Evolutionary conservation across 35 echinoderm and acorn worm genomes (phyloP).

Genomic region (Apostichopus parvimensis): DNA sequence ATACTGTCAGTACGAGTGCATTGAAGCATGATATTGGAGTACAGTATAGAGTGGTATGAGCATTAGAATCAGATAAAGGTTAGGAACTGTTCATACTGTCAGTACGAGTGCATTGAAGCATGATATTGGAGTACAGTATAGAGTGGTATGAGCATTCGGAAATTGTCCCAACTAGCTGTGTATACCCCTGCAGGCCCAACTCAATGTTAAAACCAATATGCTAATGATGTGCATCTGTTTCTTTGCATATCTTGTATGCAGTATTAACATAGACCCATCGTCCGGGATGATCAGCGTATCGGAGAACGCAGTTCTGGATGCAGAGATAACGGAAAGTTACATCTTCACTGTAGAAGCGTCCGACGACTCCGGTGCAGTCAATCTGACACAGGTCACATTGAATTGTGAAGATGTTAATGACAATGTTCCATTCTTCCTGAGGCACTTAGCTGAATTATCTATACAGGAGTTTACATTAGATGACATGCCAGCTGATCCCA

Average conservation of each 20-base stretch:
- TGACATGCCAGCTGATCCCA: neutral
- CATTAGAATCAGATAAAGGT: too few species aligned
- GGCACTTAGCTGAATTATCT: neutral
- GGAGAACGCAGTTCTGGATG: neutral
- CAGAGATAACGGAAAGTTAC: neutral
- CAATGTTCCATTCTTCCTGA: neutral
- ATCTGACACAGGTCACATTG: neutral
- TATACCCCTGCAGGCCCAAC: too few species aligned
- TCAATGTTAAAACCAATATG: too few species aligned
- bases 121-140: too few species aligned
- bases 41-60: too few species aligned
- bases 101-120: too few species aligned
- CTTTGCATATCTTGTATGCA: neutral
- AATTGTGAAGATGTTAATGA: conserved; percentile 14
- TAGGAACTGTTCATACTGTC: too few species aligned
- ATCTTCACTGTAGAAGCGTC: conserved; percentile 8
- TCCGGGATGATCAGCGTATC: neutral
- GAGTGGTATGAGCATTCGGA: too few species aligned
- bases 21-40: too few species aligned
- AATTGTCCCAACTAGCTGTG: too few species aligned
- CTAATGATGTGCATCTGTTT: too few species aligned
- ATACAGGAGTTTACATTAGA: neutral
- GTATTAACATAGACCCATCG: neutral
- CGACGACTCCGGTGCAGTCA: neutral
- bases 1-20: too few species aligned